Conservation (phyloP, 1,140 invertebrate genomes). For the Vanessa tameamea region DNA sequence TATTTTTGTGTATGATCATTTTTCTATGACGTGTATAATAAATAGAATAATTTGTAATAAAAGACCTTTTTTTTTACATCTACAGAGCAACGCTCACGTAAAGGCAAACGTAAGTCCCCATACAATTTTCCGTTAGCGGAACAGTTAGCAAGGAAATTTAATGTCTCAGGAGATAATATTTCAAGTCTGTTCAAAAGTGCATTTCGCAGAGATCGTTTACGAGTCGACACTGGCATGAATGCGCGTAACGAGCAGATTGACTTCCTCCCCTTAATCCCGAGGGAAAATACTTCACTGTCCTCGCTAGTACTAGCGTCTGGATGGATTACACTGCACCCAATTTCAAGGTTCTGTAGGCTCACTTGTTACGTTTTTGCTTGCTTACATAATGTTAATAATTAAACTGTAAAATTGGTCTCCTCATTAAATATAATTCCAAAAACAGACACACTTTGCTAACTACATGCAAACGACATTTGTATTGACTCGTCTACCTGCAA, state of each 20-base stretch:
- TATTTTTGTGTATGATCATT: too few species aligned
- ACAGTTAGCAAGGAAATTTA: conserved; percentile 24
- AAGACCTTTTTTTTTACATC: too few species aligned
- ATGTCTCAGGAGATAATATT: conserved; percentile 27
- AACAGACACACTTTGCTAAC: too few species aligned
- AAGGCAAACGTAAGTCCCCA: neutral
- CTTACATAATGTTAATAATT: too few species aligned
- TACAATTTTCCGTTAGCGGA: conserved; percentile 20
- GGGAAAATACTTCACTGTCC: conserved; percentile 32
- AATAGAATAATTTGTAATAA: too few species aligned
- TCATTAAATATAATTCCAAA: too few species aligned
- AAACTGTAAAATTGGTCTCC: too few species aligned
- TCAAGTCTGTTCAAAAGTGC: conserved; percentile 29
- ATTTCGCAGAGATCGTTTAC: conserved; percentile 35
- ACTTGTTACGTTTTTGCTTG: neutral
- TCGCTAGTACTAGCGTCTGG: conserved; percentile 8
- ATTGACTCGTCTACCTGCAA: too few species aligned
- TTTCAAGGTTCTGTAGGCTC: conserved; percentile 2
- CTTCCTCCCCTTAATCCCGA: conserved; percentile 23
- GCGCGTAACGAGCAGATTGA: conserved; percentile 36
- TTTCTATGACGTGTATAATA: too few species aligned
- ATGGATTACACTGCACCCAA: conserved; percentile 15
- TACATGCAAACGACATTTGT: too few species aligned
- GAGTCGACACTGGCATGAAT: conserved; percentile 32
- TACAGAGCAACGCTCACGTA: neutral